phyloP scores from a whole-genome alignment of 2,113 vertebrate species.

The Hippoglossus stenolepis region DNA sequence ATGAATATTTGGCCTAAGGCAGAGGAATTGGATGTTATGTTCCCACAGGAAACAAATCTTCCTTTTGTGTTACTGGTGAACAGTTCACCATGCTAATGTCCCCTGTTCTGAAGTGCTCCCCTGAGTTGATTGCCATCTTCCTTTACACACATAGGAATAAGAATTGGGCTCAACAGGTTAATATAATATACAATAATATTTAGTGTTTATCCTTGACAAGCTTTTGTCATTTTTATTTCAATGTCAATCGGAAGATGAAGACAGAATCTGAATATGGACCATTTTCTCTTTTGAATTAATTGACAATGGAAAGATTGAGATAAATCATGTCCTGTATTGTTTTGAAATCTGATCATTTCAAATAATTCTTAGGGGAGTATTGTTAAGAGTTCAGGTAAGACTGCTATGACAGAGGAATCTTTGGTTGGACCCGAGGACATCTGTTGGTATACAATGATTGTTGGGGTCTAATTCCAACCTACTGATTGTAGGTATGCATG shows the following conservation, averaged over 20 bases:
- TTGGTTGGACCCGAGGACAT: slow-evolving; percentile 78
- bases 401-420: slow-evolving; percentile 88
- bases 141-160: slow-evolving; percentile 26
- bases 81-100: slow-evolving; percentile 79
- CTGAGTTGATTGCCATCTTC: slow-evolving; percentile 74
- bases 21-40: slow-evolving; percentile 52
- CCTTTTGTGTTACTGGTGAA: slow-evolving; percentile 78
- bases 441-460: slow-evolving; percentile 61
- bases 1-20: slow-evolving; percentile 35
- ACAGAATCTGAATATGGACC: slow-evolving; percentile 22
- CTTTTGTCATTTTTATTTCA: slow-evolving; percentile 25
- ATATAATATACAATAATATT: background rate
- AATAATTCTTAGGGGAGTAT: slow-evolving; percentile 86
- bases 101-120: slow-evolving; percentile 82
- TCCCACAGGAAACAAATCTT: slow-evolving; percentile 86
- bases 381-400: slow-evolving; percentile 81
- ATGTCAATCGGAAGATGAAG: slow-evolving; percentile 27
- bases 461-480: slow-evolving; percentile 68
- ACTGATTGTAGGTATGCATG: slow-evolving; percentile 83
- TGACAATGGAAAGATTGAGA: background rate
- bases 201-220: background rate
- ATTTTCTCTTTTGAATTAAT: slow-evolving; percentile 14
- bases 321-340: background rate
- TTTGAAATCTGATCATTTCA: slow-evolving; percentile 43
- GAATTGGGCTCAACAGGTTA: slow-evolving; percentile 12